Base-by-base conservation (phyloP, 1,140 invertebrate genomes). In the Caenorhabditis remanei region DNA sequence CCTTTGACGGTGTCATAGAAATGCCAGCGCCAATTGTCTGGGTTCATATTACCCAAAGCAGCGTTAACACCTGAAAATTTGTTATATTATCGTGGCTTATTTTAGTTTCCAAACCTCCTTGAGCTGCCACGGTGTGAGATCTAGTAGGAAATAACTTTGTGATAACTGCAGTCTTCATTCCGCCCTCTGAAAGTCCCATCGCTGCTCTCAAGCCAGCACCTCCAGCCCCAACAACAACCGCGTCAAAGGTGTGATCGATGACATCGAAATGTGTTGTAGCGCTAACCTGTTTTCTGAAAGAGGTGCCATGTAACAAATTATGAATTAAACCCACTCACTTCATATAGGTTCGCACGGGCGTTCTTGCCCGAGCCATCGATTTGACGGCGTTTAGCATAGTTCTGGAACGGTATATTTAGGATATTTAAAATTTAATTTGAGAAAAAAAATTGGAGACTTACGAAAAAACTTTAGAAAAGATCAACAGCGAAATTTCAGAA, bases 1-100 rank as follows among this genome's bases (percentile, higher is more conserved):
- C 98, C 91, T 93, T 99, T 99, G 5, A 99, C 97, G 9, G 98
- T 99, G 93, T 95, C 97, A 93, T 98, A 95, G 95, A 99, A 98
- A 92, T 99, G 98, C 95, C 96, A 99, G 50, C 95, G 95, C 98
- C 98, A 99, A 90, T 96, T 95, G 92, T 99, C 97, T n/a, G 95
- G 95, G 94, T 99, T 97, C 96, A 97, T 97, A 92, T 97, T 97
- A 65, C 96, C 96, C 91, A 95, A 93, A 61, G 97, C 96, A 84
- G 97, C 97, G 95, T 98, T 98, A 87, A 98, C 96, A 85, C 71
- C 71, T 79, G n/a, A 50, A 79, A 79, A 50, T 50, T 41, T 0
- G 32, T 14, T 53, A 53, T 11, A 14, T 75, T 13, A 58, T n/a
- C 7, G 16, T 46, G 11, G 67, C 4, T 4, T 48, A 46, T 3